These are phyloP conservation scores for Matsumurasca onukii DNA, from an alignment of 1,140 invertebrate genomes.

Conservation along the genomic window DNA sequence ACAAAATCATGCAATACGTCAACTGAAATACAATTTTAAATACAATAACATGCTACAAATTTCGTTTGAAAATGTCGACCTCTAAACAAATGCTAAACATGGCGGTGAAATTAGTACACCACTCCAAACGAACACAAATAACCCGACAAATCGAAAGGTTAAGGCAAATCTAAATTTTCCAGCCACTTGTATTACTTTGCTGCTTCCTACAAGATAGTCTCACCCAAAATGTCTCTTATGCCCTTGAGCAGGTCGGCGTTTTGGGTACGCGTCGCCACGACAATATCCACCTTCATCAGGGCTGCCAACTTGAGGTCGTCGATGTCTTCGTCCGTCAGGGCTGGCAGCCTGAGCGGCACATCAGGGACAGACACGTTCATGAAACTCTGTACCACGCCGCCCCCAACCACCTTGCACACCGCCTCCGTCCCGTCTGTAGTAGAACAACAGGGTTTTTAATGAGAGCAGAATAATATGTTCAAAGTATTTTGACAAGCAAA, in stretches of 20 bases:
- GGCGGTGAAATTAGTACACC: too few species aligned
- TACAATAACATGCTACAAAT: too few species aligned
- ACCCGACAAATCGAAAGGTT: too few species aligned
- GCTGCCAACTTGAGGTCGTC: constrained; percentile 92
- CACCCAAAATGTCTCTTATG: constrained; percentile 83
- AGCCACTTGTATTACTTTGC: too few species aligned
- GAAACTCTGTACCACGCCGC: constrained; percentile 88
- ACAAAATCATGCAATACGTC: too few species aligned
- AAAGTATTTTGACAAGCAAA: too few species aligned
- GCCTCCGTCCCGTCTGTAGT: constrained; percentile 54
- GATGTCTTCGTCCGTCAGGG: constrained; percentile 97
- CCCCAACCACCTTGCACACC: constrained; percentile 90
- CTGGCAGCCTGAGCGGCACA: constrained; percentile 92
- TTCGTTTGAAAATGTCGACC: too few species aligned
- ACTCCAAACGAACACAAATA: too few species aligned
- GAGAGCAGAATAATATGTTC: background rate
- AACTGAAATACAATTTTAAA: too few species aligned
- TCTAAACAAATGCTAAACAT: too few species aligned
- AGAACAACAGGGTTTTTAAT: background rate
- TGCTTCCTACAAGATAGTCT: too few species aligned
- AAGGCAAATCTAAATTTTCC: too few species aligned
- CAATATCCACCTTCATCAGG: constrained; percentile 93
- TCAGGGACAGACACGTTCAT: constrained; percentile 97
- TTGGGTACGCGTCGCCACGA: constrained; percentile 98
- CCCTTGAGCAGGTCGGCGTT: constrained; percentile 84